These are phyloP conservation scores for Agonopterix subpropinquella DNA, from an alignment of 2,888 invertebrate species.

Conservation along the genomic window DNA sequence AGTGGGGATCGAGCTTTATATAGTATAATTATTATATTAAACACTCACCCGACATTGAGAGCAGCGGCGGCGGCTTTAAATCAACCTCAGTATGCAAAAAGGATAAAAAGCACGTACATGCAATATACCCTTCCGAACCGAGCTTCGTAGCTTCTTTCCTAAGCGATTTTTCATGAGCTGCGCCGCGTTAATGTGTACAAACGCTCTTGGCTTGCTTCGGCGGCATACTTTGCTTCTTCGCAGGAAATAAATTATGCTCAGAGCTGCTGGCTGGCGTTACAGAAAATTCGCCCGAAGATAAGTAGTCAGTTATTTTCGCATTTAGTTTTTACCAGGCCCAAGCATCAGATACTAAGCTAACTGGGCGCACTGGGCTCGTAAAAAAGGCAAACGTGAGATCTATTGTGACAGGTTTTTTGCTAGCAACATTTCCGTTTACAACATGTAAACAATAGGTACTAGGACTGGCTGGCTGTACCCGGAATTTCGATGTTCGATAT, in stretches of 20 bases:
- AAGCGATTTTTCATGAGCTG: conserved; percentile 74
- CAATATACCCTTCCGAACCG: conserved; percentile 7
- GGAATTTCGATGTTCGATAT: no score
- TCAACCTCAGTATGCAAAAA: conserved; percentile 5
- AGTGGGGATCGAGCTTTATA: no score
- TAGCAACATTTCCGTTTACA: background rate
- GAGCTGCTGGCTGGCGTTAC: conserved; percentile 36
- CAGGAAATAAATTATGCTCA: conserved; percentile 69
- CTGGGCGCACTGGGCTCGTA: background rate
- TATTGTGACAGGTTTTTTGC: background rate
- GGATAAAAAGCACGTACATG: conserved; percentile 9
- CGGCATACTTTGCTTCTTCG: conserved; percentile 65
- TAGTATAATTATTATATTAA: no score
- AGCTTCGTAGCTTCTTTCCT: conserved; percentile 41
- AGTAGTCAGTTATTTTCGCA: conserved; percentile 37
- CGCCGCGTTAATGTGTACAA: conserved; percentile 70
- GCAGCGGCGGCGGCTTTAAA: conserved; percentile 2
- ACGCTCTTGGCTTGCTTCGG: conserved; percentile 60
- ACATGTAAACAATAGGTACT: no score
- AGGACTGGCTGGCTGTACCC: no score
- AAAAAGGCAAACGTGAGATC: background rate
- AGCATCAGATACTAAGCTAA: background rate
- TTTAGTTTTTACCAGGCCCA: conserved; percentile 24
- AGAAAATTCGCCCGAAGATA: conserved; percentile 54
- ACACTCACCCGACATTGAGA: no score